Evolutionary conservation across 2,888 invertebrate genomes (phyloP).

Genomic region (Catocala sponsa): DNA sequence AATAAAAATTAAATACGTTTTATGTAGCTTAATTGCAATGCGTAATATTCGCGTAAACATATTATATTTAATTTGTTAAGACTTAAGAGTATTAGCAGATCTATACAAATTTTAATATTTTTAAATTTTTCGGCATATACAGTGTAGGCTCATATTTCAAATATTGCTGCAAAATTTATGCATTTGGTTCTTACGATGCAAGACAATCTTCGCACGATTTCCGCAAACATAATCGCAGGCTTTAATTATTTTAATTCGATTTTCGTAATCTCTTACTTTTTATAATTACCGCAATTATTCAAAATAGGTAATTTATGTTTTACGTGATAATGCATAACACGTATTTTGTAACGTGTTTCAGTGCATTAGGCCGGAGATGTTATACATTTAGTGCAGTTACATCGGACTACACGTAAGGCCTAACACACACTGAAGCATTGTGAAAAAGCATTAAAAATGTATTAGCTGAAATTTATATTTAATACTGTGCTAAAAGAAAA

Average conservation of each 20-base stretch:
- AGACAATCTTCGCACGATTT: conserved; percentile 33
- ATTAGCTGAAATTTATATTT: too few species aligned
- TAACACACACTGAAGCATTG: background rate
- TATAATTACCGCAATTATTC: conserved; percentile 43
- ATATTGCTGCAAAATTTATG: conserved; percentile 23
- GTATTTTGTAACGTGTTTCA: conserved; percentile 30
- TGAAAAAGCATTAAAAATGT: too few species aligned
- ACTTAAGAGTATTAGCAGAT: too few species aligned
- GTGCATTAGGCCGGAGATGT: background rate
- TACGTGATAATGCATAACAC: conserved; percentile 39
- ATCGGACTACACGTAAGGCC: background rate
- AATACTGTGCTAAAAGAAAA: too few species aligned
- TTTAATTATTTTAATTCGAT: conserved; percentile 41
- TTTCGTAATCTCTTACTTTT: conserved; percentile 37
- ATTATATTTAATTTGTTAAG: too few species aligned
- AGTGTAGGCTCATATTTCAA: background rate
- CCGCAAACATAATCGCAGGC: conserved; percentile 42
- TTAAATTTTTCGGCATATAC: too few species aligned
- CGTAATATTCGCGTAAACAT: too few species aligned
- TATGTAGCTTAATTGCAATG: too few species aligned
- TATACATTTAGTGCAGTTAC: background rate
- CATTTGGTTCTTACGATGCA: conserved; percentile 29
- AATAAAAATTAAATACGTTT: too few species aligned
- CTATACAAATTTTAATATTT: too few species aligned
- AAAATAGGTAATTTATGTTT: conserved; percentile 39